A percentile compares a stretch with the other conserved stretches of the same genome.
phyloP scores from a whole-genome alignment of 1,140 invertebrate genomes.

The Cecropterus lyciades region DNA sequence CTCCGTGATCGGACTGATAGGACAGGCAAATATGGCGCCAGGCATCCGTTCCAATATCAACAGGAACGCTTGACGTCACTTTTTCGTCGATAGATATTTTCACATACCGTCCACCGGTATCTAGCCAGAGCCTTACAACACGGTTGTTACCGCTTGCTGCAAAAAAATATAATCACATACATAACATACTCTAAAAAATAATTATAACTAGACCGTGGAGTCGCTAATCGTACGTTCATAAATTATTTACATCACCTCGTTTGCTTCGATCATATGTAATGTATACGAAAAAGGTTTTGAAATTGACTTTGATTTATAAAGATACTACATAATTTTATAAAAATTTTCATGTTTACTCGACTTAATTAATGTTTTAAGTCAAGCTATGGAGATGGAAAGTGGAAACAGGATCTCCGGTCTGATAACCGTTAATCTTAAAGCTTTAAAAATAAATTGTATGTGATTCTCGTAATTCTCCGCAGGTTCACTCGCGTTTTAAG shows the following conservation, averaged over 20 bases:
- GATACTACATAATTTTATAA: too few species aligned
- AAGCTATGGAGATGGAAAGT: neutral
- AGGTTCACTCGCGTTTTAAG: too few species aligned
- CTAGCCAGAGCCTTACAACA: conserved; percentile 86
- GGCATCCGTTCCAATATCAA: conserved; percentile 80
- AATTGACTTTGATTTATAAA: conserved; percentile 23
- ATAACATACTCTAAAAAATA: conserved; percentile 23
- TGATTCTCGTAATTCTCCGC: too few species aligned
- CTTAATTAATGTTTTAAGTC: neutral
- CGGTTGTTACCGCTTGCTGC: conserved; percentile 86
- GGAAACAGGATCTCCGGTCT: too few species aligned
- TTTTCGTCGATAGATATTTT: conserved; percentile 85
- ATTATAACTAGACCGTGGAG: conserved; percentile 53
- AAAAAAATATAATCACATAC: conserved; percentile 35
- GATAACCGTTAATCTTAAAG: too few species aligned
- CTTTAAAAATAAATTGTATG: too few species aligned
- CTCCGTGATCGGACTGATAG: conserved; percentile 85
- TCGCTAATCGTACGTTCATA: conserved; percentile 46
- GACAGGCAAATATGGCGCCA: conserved; percentile 89
- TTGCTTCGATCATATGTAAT: conserved; percentile 40
- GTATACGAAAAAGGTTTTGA: conserved; percentile 37
- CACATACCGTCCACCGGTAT: conserved; percentile 82
- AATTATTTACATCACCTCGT: conserved; percentile 49
- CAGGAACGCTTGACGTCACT: conserved; percentile 73
- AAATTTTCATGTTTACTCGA: neutral